Evolutionary conservation across 2,797 vertebrate genomes (phyloP), one percentile per base, ranked within the genome.

Genomic region (Rhabdomys pumilio): DNA sequence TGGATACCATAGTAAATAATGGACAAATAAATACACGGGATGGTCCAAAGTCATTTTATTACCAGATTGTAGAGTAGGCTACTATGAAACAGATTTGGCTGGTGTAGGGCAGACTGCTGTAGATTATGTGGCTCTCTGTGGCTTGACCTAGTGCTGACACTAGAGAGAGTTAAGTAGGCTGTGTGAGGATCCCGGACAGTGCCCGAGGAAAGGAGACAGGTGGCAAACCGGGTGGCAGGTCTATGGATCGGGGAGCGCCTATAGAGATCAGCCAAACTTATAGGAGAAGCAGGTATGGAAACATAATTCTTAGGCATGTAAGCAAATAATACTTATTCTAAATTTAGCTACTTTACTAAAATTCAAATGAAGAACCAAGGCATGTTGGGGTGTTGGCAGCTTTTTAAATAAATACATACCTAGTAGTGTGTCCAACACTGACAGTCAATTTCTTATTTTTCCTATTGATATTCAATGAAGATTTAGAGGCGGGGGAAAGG

Each of bases 281-380:
- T 8, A n/a, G n/a, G 41, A 41, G 76, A 93, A 89, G 31, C 65
- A 31, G 20, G 24, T 44, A 6, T 24, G 14, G 57, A 88, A 57
- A n/a, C 38, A 17, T 14, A 44, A 20, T 85, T 59, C n/a, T 29
- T 59, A 57, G 9, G 12, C 19, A 20, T 38, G 2, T n/a, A 9
- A 67, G 26, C 22, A 89, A 59, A 72, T 47, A 69, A 47, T 7
- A 10, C 72, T 38, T 6, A 44, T 83, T 59, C n/a, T 9, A 44
- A 72, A 59, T 88, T 31, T 86, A 67, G 86, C 1, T 19, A 89
- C 55, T 76, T 96, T 29, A 76, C 41, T 94, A 86, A 92, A 96
- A 76, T 76, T 76, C 82, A 41, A 95, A 29, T 73, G 44, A 94
- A 94, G 83, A 90, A 91, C 7, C 6, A 87, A 3, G 11, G 14